These are phyloP conservation scores for Meloidogyne chitwoodi DNA, from an alignment of 1,140 invertebrate species.

Conservation along the genomic window DNA sequence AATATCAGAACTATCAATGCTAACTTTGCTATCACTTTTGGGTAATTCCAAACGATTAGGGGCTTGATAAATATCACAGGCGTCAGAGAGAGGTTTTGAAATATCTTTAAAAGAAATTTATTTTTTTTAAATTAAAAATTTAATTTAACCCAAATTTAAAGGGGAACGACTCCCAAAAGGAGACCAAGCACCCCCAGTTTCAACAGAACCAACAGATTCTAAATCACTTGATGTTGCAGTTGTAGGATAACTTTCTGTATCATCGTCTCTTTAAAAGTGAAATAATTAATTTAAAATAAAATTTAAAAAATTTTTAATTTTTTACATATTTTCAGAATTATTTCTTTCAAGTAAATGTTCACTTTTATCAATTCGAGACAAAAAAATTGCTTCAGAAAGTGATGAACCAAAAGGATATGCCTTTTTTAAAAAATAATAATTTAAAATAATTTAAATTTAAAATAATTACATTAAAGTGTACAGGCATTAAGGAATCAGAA, in stretches of 20 bases:
- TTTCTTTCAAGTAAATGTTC: constrained; percentile 1
- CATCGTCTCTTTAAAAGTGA: constrained; percentile 11
- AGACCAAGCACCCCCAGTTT: constrained; percentile 13
- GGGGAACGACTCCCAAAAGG: constrained; percentile 17
- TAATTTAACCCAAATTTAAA: constrained; percentile 22
- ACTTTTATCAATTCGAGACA: constrained; percentile 16
- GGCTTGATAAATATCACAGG: constrained; percentile 54
- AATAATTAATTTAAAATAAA: neutral
- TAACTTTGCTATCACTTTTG: constrained; percentile 46
- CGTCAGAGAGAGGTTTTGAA: constrained; percentile 52
- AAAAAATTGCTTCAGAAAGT: constrained; percentile 58
- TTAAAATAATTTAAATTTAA: constrained; percentile 7
- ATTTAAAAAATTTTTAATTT: neutral
- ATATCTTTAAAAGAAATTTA: constrained; percentile 34
- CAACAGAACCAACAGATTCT: constrained; percentile 20
- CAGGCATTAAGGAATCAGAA: constrained; percentile 77
- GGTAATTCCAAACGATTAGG: constrained; percentile 52
- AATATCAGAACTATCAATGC: constrained; percentile 49
- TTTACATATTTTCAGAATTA: neutral
- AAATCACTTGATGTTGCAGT: constrained; percentile 26
- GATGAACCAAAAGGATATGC: constrained; percentile 59
- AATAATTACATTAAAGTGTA: constrained; percentile 79
- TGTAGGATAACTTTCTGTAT: constrained; percentile 10
- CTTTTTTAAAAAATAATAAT: constrained; percentile 27
- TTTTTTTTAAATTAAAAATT: constrained; percentile 10